Evolutionary conservation across 2,113 vertebrate genomes (phyloP).

Genomic region (Cyanocitta stelleri): DNA sequence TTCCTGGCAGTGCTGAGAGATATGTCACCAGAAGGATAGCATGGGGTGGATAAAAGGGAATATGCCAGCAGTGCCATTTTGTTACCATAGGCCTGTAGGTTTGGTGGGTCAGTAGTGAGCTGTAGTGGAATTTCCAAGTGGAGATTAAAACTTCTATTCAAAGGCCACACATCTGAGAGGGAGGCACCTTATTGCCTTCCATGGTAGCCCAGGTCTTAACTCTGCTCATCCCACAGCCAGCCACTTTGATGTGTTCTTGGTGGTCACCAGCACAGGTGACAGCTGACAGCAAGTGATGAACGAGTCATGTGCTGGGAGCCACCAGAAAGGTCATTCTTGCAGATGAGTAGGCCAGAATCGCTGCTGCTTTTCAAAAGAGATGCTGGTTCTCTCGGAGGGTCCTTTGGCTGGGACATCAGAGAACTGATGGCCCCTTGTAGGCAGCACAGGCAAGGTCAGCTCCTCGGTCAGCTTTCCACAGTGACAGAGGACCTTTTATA

Average conservation of each 20-base stretch:
- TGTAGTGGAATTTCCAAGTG: background rate
- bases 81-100: background rate
- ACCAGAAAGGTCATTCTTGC: background rate
- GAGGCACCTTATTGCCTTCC: background rate
- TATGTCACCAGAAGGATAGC: background rate
- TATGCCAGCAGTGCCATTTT: background rate
- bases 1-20: background rate
- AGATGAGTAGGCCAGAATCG: fast-evolving
- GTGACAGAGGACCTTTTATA: background rate
- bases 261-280: background rate
- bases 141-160: background rate
- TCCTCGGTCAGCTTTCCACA: background rate
- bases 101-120: background rate
- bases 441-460: background rate
- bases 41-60: background rate
- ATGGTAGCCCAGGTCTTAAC: background rate
- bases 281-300: background rate
- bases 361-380: background rate
- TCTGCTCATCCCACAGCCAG: background rate
- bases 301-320: fast-evolving
- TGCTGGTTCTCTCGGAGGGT: background rate
- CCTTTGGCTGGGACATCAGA: background rate
- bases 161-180: background rate
- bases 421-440: background rate
- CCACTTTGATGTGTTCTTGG: background rate